These are phyloP conservation scores for Boulengerochromis microlepis DNA, from an alignment of 2,113 vertebrate genomes.

Conservation along the genomic window DNA sequence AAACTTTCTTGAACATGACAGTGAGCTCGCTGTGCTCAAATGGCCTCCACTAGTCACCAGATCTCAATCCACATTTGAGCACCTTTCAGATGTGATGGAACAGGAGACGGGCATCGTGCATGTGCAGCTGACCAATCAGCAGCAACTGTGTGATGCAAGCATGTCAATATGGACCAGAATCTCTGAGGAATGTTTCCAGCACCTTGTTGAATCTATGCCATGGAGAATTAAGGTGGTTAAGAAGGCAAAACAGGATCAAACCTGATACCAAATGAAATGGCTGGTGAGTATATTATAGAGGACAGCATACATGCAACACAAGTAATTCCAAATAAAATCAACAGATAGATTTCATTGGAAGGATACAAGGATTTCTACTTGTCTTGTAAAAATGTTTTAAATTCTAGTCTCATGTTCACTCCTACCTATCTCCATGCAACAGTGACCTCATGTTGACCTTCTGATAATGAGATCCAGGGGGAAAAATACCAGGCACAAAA, in stretches of 20 bases:
- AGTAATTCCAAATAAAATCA: not conserved
- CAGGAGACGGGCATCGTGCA: not conserved
- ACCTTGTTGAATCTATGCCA: not conserved
- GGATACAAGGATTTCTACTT: not conserved
- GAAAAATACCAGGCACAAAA: slow-evolving; percentile 21
- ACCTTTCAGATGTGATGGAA: not conserved
- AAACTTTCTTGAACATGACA: not conserved
- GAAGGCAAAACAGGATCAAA: not conserved
- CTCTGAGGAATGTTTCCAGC: not conserved
- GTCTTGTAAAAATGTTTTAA: slow-evolving; percentile 5
- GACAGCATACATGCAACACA: not conserved
- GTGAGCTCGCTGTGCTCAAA: not conserved
- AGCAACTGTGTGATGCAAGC: not conserved
- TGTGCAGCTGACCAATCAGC: not conserved
- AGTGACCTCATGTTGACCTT: slow-evolving; percentile 49
- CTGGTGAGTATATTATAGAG: not conserved
- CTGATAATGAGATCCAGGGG: slow-evolving; percentile 54
- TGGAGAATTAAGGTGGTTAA: not conserved
- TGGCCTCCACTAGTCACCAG: not conserved
- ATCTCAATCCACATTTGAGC: not conserved
- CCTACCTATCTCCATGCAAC: not conserved
- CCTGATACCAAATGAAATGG: not conserved
- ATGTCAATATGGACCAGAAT: not conserved
- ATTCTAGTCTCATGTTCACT: slow-evolving; percentile 22
- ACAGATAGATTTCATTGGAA: not conserved